Evolutionary conservation across 2,888 invertebrate species (phyloP).

Genomic region (Xestobium rufovillosum): DNA sequence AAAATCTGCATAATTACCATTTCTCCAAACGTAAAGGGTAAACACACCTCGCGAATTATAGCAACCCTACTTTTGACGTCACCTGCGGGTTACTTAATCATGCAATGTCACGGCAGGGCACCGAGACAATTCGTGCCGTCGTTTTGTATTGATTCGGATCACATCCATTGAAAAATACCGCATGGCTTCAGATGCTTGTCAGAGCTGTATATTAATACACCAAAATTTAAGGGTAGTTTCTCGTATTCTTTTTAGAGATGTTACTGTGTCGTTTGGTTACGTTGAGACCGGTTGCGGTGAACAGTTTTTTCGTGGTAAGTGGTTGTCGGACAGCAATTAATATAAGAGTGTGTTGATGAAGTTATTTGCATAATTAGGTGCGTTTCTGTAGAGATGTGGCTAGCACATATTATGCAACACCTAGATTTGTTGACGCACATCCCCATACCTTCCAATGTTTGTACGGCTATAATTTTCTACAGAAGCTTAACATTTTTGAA

Average conservation of each 20-base stretch:
- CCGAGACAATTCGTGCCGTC: conserved; percentile 12
- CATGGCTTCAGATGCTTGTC: conserved; percentile 17
- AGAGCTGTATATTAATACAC: conserved; percentile 26
- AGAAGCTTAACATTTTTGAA: no score
- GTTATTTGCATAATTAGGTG: no score
- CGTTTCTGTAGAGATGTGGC: no score
- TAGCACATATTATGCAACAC: no score
- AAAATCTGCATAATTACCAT: conserved; percentile 1
- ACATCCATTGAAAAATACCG: conserved; percentile 17
- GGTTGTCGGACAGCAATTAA: no score
- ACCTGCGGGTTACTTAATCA: conserved; percentile 28
- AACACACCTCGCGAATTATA: no score
- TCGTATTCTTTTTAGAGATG: conserved; percentile 30
- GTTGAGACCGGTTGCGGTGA: conserved; percentile 37
- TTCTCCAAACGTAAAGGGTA: neutral
- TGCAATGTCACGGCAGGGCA: conserved; percentile 36
- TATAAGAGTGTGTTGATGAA: no score
- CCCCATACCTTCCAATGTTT: no score
- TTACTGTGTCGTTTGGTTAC: conserved; percentile 42
- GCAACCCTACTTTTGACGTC: conserved; percentile 22
- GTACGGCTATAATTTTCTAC: no score
- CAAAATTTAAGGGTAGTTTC: conserved; percentile 9
- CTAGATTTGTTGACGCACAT: no score
- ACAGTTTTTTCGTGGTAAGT: conserved; percentile 37
- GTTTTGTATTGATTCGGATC: conserved; percentile 20